Base-by-base conservation (phyloP, 2,797 vertebrate genomes). In the Prionace glauca region DNA sequence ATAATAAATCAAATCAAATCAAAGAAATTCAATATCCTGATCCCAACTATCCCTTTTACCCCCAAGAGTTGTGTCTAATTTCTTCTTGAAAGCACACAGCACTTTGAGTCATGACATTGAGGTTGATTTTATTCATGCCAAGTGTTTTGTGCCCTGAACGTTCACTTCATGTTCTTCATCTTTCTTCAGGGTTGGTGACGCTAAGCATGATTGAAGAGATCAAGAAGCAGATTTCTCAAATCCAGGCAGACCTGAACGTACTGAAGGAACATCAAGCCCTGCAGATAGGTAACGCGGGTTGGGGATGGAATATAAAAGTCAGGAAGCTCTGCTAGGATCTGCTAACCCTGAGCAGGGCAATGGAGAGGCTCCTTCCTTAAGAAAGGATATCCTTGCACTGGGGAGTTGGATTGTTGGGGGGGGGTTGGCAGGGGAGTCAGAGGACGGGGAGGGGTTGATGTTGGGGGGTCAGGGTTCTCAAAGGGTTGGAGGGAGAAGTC, bases 191-290 rank as follows among this genome's bases (percentile, higher is more conserved):
- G 8, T 79, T 93, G 9, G 97, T 97, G 93, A 98, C 92, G 93
- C 96, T 98, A 0, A 96, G 97, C 96, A 98, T 98, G 96, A 96
- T 99, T 11, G 97, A 98, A 96, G 97, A 98, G 1, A 97, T 99
- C 22, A 98, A 98, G 97, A 98, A 97, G 96, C 98, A 97, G 97
- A 97, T 99, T 96, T 96, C 99, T 11, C 96, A 97, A 96, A 98
- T 99, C 71, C 88, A 98, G n/a, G 97, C 98, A 96, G 99, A 99
- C 96, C 97, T 99, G 95, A 97, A 98, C 77, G 96, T 98, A 2
- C 96, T 99, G 96, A 99, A 99, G 97, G 99, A 99, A 95, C 98
- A 98, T 65, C 99, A 99, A 97, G 98, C 99, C 0, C 97, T 99
- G 96, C 99, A 99, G 97, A 98, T 98, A 93, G 98, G 99, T 99